These are phyloP conservation scores for Enteromius afrohamiltoni DNA, from an alignment of 2,797 vertebrate genomes.

Conservation along the genomic window DNA sequence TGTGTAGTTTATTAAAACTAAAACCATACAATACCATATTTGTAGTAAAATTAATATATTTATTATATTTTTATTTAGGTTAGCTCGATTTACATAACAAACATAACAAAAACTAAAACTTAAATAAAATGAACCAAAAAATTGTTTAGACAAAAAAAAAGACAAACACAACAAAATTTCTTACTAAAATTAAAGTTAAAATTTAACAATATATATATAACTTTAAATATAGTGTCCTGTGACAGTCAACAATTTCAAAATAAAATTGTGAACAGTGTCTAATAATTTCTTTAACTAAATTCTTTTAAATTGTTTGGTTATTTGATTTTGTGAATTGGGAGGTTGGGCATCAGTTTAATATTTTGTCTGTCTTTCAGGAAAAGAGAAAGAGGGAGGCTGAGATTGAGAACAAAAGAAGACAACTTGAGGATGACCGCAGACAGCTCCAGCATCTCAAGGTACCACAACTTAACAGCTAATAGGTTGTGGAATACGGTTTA, in stretches of 20 bases:
- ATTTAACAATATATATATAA: no score
- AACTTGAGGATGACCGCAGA: conserved; percentile 91
- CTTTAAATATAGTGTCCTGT: background rate
- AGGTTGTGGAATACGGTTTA: background rate
- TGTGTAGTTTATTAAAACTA: background rate
- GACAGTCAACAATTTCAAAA: background rate
- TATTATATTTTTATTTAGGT: background rate
- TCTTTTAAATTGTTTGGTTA: background rate
- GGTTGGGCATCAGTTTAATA: background rate
- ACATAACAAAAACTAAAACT: background rate
- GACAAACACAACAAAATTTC: background rate
- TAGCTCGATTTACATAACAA: background rate
- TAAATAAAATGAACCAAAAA: background rate
- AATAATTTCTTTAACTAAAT: conserved; percentile 9
- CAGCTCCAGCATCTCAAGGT: conserved; percentile 97
- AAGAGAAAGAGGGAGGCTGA: conserved; percentile 91
- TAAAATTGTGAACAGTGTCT: background rate
- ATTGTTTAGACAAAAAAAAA: background rate
- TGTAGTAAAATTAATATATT: background rate
- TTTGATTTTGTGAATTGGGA: background rate
- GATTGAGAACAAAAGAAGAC: conserved; percentile 91
- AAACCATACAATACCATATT: background rate
- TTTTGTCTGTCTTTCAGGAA: conserved; percentile 78
- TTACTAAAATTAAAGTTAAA: background rate
- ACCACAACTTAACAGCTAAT: conserved; percentile 30